Base-by-base conservation (phyloP, 2,113 vertebrate species). In the Ardeotis arabs region DNA sequence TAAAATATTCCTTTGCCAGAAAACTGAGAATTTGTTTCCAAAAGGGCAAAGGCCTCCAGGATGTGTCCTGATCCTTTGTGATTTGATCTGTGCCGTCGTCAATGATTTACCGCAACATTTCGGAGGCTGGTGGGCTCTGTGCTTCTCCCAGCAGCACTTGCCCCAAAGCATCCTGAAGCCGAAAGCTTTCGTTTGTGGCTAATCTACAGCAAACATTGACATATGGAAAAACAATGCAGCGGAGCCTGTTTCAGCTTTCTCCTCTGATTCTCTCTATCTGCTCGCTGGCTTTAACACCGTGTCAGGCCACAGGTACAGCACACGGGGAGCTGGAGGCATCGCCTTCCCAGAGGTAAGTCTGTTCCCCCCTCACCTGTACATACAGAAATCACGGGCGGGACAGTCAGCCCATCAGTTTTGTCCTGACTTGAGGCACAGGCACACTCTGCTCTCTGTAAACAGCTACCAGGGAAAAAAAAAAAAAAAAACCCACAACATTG, bases 331-430 rank as follows among this genome's bases (percentile, higher is more conserved):
- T 88, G 2, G 62, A 84, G 39, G 87, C 50, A 10, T 2, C 39
- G 67, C 77, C 92, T 70, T 77, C 85, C 74, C 95, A 93, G 70
- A 87, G 97, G 98, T 98, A 91, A 98, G 98, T 94, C 83, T 62
- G 28, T 8, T 33, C 33, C 52, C 50, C 33, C 14, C 66, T 52
- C 25, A 56, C 5, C 31, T 94, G 82, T 74, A 73, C 64, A 41
- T 13, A 3, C 14, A 75, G 84, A 82, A 90, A 68, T 86, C n/a
- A 47, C 3, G 9, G 89, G 68, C 35, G 23, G 35, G 7, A 59
- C 87, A 35, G 24, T 75, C 91, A 67, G 86, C 59, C 67, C 84
- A 88, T 94, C 90, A 74, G 6, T 69, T 91, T 25, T 79, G 21
- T 24, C 77, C 56, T 12, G 27, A 82, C 93, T 81, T 14, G 80